These are phyloP conservation scores for Urocolius indicus DNA, from an alignment of 2,113 vertebrate species.

Conservation along the genomic window DNA sequence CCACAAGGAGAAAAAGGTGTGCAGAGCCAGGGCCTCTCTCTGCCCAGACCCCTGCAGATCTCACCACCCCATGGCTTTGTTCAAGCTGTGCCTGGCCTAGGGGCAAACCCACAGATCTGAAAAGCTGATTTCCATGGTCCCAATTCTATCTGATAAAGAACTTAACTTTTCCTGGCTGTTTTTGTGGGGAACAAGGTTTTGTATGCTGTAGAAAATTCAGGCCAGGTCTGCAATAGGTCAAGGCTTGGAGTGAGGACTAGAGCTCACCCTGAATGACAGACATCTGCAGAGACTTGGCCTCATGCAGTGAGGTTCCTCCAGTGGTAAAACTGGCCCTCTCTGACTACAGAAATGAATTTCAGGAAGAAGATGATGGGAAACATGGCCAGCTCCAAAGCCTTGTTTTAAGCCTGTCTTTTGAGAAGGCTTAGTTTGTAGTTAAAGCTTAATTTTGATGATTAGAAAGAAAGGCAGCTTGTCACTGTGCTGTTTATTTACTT, in stretches of 20 bases:
- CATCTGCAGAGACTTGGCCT: rapidly evolving
- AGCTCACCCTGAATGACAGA: neutral
- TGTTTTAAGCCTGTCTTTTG: neutral
- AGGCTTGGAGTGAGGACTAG: neutral
- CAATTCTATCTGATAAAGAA: rapidly evolving
- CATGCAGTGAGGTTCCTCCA: neutral
- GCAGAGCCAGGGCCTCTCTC: rapidly evolving
- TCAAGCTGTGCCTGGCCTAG: neutral
- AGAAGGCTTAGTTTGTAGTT: neutral
- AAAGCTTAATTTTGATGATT: neutral
- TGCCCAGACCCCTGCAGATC: neutral
- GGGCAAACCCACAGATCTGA: neutral
- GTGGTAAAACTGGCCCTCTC: neutral
- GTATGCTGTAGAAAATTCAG: neutral
- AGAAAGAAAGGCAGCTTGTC: neutral
- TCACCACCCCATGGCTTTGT: neutral
- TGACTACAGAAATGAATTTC: neutral
- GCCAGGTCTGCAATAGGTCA: neutral
- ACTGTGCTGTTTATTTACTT: neutral
- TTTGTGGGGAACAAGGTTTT: neutral
- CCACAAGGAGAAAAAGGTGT: neutral
- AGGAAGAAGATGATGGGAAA: neutral
- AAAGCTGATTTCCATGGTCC: neutral
- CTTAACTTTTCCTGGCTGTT: neutral
- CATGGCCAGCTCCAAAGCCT: neutral